Conservation (phyloP, 2,113 vertebrate genomes). For the Thalassarche chlororhynchos region DNA sequence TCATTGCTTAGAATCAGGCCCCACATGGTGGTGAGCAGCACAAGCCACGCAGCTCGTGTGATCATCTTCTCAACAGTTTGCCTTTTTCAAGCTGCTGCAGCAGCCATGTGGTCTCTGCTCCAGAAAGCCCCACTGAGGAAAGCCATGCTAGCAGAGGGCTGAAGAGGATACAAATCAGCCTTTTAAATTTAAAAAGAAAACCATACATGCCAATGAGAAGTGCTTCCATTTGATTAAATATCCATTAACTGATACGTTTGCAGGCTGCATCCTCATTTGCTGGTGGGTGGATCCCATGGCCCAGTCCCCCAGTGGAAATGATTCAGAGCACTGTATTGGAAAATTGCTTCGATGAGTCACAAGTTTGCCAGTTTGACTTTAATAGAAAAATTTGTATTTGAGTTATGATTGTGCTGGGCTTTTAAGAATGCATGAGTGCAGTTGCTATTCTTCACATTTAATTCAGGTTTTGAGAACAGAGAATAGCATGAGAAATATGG, state of each 20-base stretch:
- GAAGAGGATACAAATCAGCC: neutral
- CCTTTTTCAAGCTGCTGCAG: neutral
- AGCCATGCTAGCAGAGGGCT: neutral
- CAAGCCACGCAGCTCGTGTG: neutral
- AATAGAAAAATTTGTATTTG: neutral
- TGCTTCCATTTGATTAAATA: neutral
- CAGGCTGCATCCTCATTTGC: neutral
- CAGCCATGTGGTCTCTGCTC: rapidly evolving
- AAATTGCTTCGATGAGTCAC: slow-evolving; percentile 18
- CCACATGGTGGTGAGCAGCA: rapidly evolving
- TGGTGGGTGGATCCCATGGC: neutral
- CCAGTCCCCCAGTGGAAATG: neutral
- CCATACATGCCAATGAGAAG: neutral
- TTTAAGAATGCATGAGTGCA: slow-evolving; percentile 20
- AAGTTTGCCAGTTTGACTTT: slow-evolving; percentile 13
- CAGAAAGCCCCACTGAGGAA: neutral
- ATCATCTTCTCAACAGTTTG: neutral
- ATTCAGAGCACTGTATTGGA: neutral
- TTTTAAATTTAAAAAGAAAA: neutral
- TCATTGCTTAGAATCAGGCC: neutral
- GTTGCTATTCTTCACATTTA: slow-evolving; percentile 19
- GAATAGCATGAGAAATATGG: neutral
- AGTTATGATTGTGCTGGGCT: neutral
- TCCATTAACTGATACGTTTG: neutral
- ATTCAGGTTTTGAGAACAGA: slow-evolving; percentile 27